Evolutionary conservation across 2,797 vertebrate species (phyloP).

Genomic region (Psittacula echo): DNA sequence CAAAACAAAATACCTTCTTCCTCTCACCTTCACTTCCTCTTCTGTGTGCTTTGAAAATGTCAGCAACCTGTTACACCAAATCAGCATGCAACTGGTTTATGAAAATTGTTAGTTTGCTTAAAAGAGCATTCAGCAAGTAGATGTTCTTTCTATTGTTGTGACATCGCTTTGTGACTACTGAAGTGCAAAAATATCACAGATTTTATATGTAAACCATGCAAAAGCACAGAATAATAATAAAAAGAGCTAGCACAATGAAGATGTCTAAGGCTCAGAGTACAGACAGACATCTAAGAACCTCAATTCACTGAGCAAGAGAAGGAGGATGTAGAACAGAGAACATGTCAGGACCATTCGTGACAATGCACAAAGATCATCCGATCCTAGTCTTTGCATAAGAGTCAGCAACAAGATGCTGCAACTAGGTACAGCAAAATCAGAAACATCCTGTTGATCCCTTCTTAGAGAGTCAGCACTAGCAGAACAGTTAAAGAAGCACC

Average conservation of each 20-base stretch:
- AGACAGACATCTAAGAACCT: background rate
- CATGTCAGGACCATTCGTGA: accelerated
- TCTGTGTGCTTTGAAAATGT: background rate
- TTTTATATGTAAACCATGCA: background rate
- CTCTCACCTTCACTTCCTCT: background rate
- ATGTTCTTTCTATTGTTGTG: background rate
- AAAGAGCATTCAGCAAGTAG: background rate
- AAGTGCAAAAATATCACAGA: background rate
- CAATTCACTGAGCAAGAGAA: background rate
- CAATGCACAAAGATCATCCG: background rate
- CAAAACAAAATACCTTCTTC: background rate
- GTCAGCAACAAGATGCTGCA: background rate
- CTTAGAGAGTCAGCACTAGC: background rate
- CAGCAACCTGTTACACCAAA: background rate
- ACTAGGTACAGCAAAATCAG: background rate
- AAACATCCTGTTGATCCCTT: background rate
- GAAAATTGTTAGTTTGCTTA: background rate
- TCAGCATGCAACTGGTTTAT: background rate
- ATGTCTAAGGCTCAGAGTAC: background rate
- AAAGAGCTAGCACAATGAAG: background rate
- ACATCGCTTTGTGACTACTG: background rate
- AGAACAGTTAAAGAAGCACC: background rate
- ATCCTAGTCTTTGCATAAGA: background rate
- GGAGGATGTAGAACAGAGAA: background rate
- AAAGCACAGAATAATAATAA: background rate